These are phyloP conservation scores for Myathropa florea DNA, from an alignment of 2,888 invertebrate species.

Conservation along the genomic window DNA sequence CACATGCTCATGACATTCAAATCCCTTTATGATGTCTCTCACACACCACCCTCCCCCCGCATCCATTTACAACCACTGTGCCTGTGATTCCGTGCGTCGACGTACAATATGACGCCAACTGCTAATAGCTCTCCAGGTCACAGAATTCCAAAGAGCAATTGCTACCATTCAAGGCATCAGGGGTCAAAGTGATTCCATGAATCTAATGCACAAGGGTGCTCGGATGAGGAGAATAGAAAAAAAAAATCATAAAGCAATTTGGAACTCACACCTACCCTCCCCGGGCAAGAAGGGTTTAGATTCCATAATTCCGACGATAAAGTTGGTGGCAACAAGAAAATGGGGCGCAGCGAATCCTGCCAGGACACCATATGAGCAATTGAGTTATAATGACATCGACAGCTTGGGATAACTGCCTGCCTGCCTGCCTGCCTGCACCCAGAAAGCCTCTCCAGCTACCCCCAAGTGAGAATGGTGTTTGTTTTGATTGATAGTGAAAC, in stretches of 20 bases:
- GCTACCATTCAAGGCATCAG: constrained; percentile 58
- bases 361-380: constrained; percentile 76
- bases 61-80: constrained; percentile 14
- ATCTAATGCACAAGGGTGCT: constrained; percentile 28
- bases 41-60: not conserved
- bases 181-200: constrained; percentile 69
- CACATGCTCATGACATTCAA: constrained; percentile 34
- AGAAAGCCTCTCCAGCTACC: constrained; percentile 10
- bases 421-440: constrained; percentile 48
- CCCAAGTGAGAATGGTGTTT: constrained; percentile 42
- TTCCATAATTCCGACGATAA: constrained; percentile 53
- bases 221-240: not conserved
- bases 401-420: constrained; percentile 77
- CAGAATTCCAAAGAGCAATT: constrained; percentile 55
- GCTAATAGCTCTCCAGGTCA: constrained; percentile 69
- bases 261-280: constrained; percentile 34
- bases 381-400: constrained; percentile 79
- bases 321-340: constrained; percentile 66
- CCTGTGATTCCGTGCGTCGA: not conserved
- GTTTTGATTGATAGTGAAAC: constrained; percentile 70
- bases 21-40: constrained; percentile 29
- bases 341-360: constrained; percentile 64
- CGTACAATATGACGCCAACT: constrained; percentile 69
- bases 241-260: constrained; percentile 69
- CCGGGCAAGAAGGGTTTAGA: constrained; percentile 55